Evolutionary conservation across 1,140 invertebrate species (phyloP).

Genomic region (Uloborus diversus): DNA sequence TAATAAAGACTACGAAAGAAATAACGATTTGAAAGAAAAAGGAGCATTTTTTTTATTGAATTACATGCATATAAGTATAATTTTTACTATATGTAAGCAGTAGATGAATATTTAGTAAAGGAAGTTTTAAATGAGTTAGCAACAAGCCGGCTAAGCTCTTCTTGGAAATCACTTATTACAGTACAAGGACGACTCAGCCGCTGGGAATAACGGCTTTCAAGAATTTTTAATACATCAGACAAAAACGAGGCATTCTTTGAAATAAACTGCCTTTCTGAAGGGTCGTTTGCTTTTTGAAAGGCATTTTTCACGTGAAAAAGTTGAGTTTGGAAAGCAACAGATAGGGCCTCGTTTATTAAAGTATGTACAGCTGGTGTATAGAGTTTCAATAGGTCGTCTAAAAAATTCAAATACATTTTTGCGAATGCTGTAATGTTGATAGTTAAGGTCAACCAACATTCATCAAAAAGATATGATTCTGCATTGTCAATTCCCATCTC

Average conservation of each 20-base stretch:
- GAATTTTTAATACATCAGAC: slow-evolving; percentile 68
- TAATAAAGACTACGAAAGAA: no score
- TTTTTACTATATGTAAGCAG: slow-evolving; percentile 28
- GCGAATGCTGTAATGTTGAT: slow-evolving; percentile 77
- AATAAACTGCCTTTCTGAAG: slow-evolving; percentile 60
- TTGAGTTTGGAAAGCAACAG: slow-evolving; percentile 74
- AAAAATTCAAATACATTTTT: slow-evolving; percentile 73
- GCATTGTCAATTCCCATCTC: slow-evolving; percentile 69
- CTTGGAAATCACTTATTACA: slow-evolving; percentile 62
- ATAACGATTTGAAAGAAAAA: no score
- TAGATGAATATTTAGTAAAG: slow-evolving; percentile 54
- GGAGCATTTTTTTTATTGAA: no score
- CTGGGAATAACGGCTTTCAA: slow-evolving; percentile 67
- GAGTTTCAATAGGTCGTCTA: slow-evolving; percentile 76
- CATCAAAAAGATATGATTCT: slow-evolving; percentile 69
- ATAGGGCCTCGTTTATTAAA: slow-evolving; percentile 73
- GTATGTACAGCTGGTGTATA: slow-evolving; percentile 73
- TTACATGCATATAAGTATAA: no score
- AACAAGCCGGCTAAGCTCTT: slow-evolving; percentile 34
- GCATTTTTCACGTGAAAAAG: slow-evolving; percentile 73
- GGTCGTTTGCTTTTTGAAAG: slow-evolving; percentile 70
- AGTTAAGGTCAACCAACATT: slow-evolving; percentile 76
- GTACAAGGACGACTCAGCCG: slow-evolving; percentile 64
- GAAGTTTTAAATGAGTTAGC: slow-evolving; percentile 18
- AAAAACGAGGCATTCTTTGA: slow-evolving; percentile 67